phyloP scores from a whole-genome alignment of 1,140 invertebrate species.

The Drosophila busckii region DNA sequence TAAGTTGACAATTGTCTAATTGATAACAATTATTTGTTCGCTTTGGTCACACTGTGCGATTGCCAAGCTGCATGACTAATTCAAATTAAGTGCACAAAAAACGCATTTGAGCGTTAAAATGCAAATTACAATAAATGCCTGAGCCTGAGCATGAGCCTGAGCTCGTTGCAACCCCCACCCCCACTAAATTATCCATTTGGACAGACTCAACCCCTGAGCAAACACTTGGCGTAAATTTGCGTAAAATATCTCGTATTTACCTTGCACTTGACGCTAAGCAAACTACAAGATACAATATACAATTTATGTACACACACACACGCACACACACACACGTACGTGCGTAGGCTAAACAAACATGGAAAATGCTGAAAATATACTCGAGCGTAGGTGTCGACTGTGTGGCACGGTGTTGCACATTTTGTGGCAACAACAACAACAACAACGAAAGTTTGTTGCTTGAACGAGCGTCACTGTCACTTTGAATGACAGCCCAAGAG shows the following conservation, averaged over 20 bases:
- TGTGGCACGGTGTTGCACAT: conserved; percentile 53
- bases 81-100: conserved; percentile 51
- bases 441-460: too few relatives aligned
- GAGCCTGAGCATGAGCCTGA: conserved; percentile 8
- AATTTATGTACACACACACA: conserved; percentile 8
- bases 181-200: too few relatives aligned
- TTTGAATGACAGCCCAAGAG: conserved; percentile 74
- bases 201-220: conserved; percentile 27
- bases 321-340: conserved; percentile 1
- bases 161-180: not conserved
- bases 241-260: conserved; percentile 76
- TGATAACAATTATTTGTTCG: not conserved
- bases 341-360: conserved; percentile 64
- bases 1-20: not conserved
- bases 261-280: conserved; percentile 74
- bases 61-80: conserved; percentile 43
- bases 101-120: conserved; percentile 72
- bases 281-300: conserved; percentile 53
- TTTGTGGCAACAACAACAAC: conserved; percentile 58
- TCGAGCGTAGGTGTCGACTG: conserved; percentile 30
- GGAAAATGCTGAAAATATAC: conserved; percentile 71
- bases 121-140: conserved; percentile 71
- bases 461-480: too few relatives aligned
- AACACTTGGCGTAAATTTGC: conserved; percentile 73
- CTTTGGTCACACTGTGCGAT: conserved; percentile 11